Evolutionary conservation across 1,140 invertebrate species (phyloP), one percentile per base, ranked within the genome.

Genomic region (Cheumatopsyche charites): DNA sequence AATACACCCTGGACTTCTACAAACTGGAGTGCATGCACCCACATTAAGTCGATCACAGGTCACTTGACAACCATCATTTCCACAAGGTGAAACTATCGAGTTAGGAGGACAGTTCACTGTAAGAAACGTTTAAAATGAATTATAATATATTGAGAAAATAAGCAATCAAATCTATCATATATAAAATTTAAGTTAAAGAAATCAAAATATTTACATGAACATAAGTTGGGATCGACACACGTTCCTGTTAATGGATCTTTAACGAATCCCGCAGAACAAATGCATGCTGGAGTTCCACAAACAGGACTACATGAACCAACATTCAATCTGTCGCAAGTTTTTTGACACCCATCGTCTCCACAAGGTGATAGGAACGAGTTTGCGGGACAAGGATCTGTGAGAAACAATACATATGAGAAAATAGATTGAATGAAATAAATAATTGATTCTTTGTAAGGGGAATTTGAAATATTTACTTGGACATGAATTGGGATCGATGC

Each of bases 331-430:
- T 6, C 6, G 13, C 52, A 58, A 5, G 52, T 58, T 21, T 19
- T 25, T 58, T 58, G 52, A 21, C 52, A 58, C 4, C 52, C 52
- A 58, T 58, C 13, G 21, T 58, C 25, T 19, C 52, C 52, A 58
- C 52, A 58, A 13, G 11, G 3, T 58, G 52, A 58, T 12, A 15
- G 11, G 2, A 45, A n/a, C n/a, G n/a, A n/a, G n/a, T n/a, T n/a
- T n/a, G n/a, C n/a, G n/a, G n/a, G n/a, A n/a, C n/a, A n/a, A n/a
- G n/a, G n/a, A n/a, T n/a, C n/a, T n/a, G n/a, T n/a, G n/a, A n/a
- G n/a, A n/a, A n/a, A n/a, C n/a, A n/a, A n/a, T n/a, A n/a, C n/a
- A n/a, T n/a, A n/a, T n/a, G n/a, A n/a, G n/a, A n/a, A n/a, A n/a
- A n/a, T n/a, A n/a, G n/a, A n/a, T n/a, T n/a, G n/a, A n/a, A n/a